Evolutionary conservation across 1,140 invertebrate genomes (phyloP), one percentile per base, ranked within the genome.

Genomic region (Sogatella furcifera): DNA sequence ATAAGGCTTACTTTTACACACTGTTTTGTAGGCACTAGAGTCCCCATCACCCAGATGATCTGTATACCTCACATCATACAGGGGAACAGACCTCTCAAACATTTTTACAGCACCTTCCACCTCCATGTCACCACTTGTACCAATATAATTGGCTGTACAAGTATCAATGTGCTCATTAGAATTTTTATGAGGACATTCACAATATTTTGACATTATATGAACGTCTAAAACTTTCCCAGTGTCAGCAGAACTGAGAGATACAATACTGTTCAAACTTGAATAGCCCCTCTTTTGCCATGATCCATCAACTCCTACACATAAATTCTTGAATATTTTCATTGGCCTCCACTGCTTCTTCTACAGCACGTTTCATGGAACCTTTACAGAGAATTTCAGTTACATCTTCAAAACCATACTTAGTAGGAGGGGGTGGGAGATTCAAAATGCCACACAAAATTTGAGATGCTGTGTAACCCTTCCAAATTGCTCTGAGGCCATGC

Each of bases 91-190:
- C 42, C 60, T 34, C 52, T 42, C 14, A 61, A 59, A 62, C n/a
- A 42, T 5, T 54, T 53, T 10, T 8, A 38, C 19, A 2, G 52
- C 49, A 14, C 49, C 59, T 19, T 53, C 34, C 21, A 38, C 46
- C 52, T 67, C 66, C 66, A 66, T 67, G 53, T 57, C 60, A 31
- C 60, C 66, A 62, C 63, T 62, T 49, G 55, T 67, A 38, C 60
- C 62, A 38, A 21, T 14, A 43, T 62, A 64, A 57, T 66, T 68
- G 31, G 42, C 59, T 28, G 46, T n/a, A 49, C 66, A 68, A 61
- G 38, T 17, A 17, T 63, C 38, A 19, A 22, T 43, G 19, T 60
- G 57, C 31, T 49, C 22, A 41, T 61, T 54, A 1, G 57, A 56
- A 6, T 15, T 11, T 24, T 44, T 63, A 14, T 60, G 22, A 5